phyloP scores from a whole-genome alignment of 1,140 invertebrate species.

The Muscidifurax raptorellus region DNA sequence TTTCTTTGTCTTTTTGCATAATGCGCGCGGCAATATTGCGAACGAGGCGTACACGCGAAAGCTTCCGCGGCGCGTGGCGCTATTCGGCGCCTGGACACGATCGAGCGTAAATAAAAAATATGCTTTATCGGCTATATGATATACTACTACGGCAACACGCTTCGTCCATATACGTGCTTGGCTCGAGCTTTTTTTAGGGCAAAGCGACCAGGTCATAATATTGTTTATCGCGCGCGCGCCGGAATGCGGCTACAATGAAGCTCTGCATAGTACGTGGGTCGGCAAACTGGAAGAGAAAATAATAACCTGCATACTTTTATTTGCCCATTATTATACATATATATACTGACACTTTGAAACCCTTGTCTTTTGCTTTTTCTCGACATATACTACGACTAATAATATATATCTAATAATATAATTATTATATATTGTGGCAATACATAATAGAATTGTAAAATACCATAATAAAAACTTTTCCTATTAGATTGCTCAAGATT shows the following conservation, averaged over 20 bases:
- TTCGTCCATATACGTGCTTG: neutral
- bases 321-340: neutral
- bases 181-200: neutral
- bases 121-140: neutral
- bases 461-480: no score
- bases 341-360: no score
- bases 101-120: neutral
- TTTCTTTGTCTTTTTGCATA: neutral
- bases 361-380: no score
- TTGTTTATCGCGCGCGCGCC: neutral
- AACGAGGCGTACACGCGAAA: neutral
- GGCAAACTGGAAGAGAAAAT: no score
- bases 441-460: no score
- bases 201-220: neutral
- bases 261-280: neutral
- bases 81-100: neutral
- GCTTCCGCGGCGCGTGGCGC: neutral
- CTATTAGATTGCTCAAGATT: no score
- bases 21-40: neutral
- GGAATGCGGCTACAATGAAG: neutral
- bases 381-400: no score
- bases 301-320: neutral
- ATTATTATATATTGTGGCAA: no score
- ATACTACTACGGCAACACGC: neutral
- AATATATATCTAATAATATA: no score